phyloP scores from a whole-genome alignment of 64 coral and sea anemone genomes.

The Montipora cactus region DNA sequence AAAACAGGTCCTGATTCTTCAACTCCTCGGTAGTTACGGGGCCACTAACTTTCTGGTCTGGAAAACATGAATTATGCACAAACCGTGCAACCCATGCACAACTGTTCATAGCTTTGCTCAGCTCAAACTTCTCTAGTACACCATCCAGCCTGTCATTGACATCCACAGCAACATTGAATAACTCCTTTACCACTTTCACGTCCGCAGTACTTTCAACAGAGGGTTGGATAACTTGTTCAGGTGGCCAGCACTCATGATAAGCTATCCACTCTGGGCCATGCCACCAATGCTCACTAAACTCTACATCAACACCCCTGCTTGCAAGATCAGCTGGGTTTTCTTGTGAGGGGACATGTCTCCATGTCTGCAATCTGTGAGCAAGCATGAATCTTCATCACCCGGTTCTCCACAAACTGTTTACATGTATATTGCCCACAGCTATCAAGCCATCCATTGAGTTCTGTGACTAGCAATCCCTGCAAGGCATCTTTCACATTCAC shows the following conservation, averaged over 20 bases:
- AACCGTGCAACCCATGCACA: not conserved
- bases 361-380: too few species aligned
- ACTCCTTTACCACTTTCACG: not conserved
- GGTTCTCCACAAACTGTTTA: too few species aligned
- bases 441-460: too few species aligned
- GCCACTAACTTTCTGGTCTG: not conserved
- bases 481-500: too few species aligned
- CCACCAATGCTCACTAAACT: too few species aligned
- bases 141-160: not conserved
- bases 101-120: not conserved
- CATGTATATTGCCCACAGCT: too few species aligned
- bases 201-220: not conserved
- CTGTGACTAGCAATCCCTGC: too few species aligned
- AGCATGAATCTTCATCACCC: too few species aligned
- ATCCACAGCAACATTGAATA: not conserved
- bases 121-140: not conserved
- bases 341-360: too few species aligned
- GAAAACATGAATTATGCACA: not conserved
- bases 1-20: not conserved
- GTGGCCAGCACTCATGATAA: not conserved
- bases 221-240: not conserved
- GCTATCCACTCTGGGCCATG: not conserved
- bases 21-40: not conserved
- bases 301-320: too few species aligned
- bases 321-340: too few species aligned